phyloP scores from a whole-genome alignment of 2,797 vertebrate species.

The Hydrolagus colliei region DNA sequence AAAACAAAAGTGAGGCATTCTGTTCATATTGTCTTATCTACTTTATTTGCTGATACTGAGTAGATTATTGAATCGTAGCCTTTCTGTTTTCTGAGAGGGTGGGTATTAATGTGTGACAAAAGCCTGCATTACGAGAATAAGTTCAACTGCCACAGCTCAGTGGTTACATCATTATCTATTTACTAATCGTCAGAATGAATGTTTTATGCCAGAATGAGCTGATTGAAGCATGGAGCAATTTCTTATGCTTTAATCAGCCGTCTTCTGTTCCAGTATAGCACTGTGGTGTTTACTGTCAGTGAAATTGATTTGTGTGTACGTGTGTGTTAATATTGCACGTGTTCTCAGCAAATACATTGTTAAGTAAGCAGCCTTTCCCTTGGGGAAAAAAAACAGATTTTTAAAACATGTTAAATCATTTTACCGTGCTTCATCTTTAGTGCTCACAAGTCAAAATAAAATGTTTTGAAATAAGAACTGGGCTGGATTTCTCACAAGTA shows the following conservation, averaged over 20 bases:
- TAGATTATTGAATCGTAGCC: not conserved
- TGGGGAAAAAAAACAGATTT: not conserved
- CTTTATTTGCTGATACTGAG: not conserved
- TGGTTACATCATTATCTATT: slow-evolving; percentile 7
- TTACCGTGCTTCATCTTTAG: too few relatives aligned
- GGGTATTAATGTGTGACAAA: not conserved
- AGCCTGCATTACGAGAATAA: not conserved
- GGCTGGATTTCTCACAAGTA: not conserved
- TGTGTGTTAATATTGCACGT: not conserved
- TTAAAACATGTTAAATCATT: not conserved
- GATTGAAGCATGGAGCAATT: not conserved
- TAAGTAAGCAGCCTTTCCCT: not conserved
- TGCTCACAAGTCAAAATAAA: too few relatives aligned
- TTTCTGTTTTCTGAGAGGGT: not conserved
- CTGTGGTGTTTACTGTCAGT: not conserved
- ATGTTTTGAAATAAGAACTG: not conserved
- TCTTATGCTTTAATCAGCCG: not conserved
- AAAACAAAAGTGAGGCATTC: not conserved
- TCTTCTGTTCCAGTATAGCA: not conserved
- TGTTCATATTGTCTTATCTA: not conserved
- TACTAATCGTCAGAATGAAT: not conserved
- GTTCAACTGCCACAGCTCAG: not conserved
- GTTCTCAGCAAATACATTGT: not conserved
- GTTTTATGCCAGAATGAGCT: not conserved
- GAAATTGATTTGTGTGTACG: not conserved